phyloP scores from a whole-genome alignment of 2,888 invertebrate species.

The Cheilosia vernalis region DNA sequence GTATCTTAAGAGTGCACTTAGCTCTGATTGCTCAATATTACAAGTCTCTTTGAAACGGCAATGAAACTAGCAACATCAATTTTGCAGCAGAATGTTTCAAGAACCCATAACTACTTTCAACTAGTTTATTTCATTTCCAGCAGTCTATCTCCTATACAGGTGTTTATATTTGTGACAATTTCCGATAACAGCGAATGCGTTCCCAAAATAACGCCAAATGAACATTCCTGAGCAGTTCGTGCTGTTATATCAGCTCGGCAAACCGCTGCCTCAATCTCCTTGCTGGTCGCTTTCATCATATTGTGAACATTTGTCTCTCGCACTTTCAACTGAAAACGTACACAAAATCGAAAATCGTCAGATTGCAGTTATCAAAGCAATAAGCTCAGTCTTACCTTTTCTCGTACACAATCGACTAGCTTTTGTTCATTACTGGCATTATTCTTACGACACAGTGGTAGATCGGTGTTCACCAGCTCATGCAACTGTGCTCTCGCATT shows the following conservation, averaged over 20 bases:
- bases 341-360: not conserved
- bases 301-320: slow-evolving; percentile 53
- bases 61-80: no score
- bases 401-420: slow-evolving; percentile 46
- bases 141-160: slow-evolving; percentile 58
- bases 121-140: slow-evolving; percentile 51
- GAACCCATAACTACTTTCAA: not conserved
- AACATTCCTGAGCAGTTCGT: slow-evolving; percentile 51
- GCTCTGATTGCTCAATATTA: no score
- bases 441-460: slow-evolving; percentile 47
- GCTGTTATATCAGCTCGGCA: slow-evolving; percentile 48
- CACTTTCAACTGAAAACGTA: slow-evolving; percentile 41
- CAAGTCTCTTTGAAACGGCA: no score
- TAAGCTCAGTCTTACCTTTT: slow-evolving; percentile 37
- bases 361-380: not conserved
- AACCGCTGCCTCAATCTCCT: slow-evolving; percentile 29
- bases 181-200: slow-evolving; percentile 43
- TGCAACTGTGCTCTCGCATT: slow-evolving; percentile 44
- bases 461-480: slow-evolving; percentile 38
- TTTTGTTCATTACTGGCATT: slow-evolving; percentile 47
- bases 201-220: slow-evolving; percentile 29
- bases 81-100: not conserved
- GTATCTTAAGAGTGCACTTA: no score
- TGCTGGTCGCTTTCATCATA: slow-evolving; percentile 37
- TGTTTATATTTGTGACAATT: slow-evolving; percentile 52